Conservation (phyloP, 2,888 invertebrate species). For the Drosophila antonietae region DNA sequence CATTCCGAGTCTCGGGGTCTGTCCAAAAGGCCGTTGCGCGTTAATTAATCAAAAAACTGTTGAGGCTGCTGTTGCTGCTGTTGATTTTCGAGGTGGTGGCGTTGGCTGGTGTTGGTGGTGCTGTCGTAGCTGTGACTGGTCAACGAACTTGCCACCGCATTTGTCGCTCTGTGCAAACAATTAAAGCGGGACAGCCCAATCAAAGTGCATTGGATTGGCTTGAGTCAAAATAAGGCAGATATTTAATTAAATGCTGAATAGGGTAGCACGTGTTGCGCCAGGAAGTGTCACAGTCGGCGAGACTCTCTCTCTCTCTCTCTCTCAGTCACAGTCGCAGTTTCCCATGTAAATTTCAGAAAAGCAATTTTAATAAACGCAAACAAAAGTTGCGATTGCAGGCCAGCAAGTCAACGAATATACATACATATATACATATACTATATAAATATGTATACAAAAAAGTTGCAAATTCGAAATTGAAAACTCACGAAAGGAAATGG, state of each 20-base stretch:
- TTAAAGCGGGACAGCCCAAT: conserved; percentile 42
- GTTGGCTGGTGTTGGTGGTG: conserved; percentile 1
- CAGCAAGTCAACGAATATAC: conserved; percentile 16
- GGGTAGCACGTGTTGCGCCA: conserved; percentile 55
- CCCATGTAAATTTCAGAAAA: conserved; percentile 45
- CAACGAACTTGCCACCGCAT: conserved; percentile 62
- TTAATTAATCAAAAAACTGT: conserved; percentile 75
- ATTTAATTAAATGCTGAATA: conserved; percentile 74
- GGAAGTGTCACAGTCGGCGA: conserved; percentile 51
- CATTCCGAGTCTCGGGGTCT: conserved; percentile 21
- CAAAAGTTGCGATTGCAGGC: conserved; percentile 42
- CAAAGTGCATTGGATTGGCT: conserved; percentile 46
- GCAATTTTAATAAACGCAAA: conserved; percentile 64
- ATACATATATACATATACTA: neutral
- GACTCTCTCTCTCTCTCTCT: neutral
- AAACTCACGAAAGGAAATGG: conserved; percentile 63
- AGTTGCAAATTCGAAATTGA: conserved; percentile 42
- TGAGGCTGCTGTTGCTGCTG: conserved; percentile 38
- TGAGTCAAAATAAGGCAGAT: conserved; percentile 17
- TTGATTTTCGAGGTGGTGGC: conserved; percentile 22
- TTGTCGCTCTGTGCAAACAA: conserved; percentile 57
- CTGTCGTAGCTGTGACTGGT: conserved; percentile 45
- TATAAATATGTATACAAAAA: conserved; percentile 3
- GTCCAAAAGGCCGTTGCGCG: conserved; percentile 56
- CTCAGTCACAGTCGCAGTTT: neutral